These are phyloP conservation scores for Patella depressa DNA, from an alignment of 2,888 invertebrate genomes.

Conservation along the genomic window DNA sequence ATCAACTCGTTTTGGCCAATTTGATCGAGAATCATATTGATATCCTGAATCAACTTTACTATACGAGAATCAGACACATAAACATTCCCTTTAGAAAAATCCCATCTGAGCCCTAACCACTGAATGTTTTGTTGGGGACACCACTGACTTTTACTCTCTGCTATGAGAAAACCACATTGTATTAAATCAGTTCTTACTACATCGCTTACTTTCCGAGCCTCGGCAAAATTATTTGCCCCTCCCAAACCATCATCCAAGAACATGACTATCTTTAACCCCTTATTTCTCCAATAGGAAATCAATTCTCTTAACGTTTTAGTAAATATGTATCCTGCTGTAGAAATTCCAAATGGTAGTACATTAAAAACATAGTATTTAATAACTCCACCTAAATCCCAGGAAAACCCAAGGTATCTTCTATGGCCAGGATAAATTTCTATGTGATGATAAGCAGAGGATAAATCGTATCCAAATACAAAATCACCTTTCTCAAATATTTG, in stretches of 20 bases:
- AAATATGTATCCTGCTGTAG: background rate
- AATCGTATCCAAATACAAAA: background rate
- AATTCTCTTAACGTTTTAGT: slow-evolving; percentile 1
- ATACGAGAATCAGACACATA: background rate
- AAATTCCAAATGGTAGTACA: background rate
- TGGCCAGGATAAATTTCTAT: background rate
- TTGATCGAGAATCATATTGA: background rate
- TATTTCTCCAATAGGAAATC: background rate
- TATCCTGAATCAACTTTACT: background rate
- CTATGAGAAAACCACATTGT: slow-evolving; percentile 35
- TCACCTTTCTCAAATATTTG: background rate
- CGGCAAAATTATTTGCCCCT: too few species aligned
- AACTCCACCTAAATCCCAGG: background rate
- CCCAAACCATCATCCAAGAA: background rate
- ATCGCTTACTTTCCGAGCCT: too few species aligned
- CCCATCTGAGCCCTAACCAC: slow-evolving; percentile 30
- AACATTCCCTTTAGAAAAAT: background rate
- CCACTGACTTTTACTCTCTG: background rate
- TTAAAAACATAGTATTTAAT: background rate
- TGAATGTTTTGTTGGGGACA: slow-evolving; percentile 18
- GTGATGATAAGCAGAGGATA: background rate
- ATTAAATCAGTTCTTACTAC: background rate
- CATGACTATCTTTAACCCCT: background rate
- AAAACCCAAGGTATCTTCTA: background rate
- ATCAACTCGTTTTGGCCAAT: background rate